Base-by-base conservation (phyloP, 2,888 invertebrate genomes). In the Norana najaformis region DNA sequence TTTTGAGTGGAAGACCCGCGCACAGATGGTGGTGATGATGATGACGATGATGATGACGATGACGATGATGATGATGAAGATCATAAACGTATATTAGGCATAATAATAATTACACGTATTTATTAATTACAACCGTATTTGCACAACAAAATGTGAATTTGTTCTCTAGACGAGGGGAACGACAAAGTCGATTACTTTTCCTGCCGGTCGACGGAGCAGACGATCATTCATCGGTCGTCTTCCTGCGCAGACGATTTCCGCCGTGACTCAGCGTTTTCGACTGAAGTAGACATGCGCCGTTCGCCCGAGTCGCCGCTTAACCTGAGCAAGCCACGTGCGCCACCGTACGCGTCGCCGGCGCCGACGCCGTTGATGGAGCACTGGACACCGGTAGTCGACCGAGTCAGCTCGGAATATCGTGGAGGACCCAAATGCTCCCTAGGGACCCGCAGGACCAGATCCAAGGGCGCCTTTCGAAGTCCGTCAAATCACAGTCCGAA, bases 241-340 rank as follows among this genome's bases (percentile, higher is more conserved):
- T 69, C 69, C 69, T n/a, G n/a, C 69, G 69, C 69, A 35, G 85
- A 85, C 85, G 85, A 85, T 35, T 85, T 85, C 85, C 85, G 85
- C 8, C 69, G 69, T 69, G 69, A 69, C 69, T 69, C 69, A 69
- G 69, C 69, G 85, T 85, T 85, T 23, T 85, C 85, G 23, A 13
- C 85, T 34, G 36, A 85, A 13, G 85, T 85, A 85, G 35, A 36
- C 37, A 36, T 37, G 85, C 85, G 85, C 37, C 85, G 36, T n/a
- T 37, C 85, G 85, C 23, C 85, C 0, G 85, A 85, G 37, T 85
- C 85, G 85, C 85, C 85, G 85, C 85, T 85, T 35, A 85, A 85
- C 18, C 85, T 85, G 23, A 85, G 20, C 85, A 85, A 85, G 85
- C 85, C 35, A 20, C 85, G 85, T 36, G 69, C n/a, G 69, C 69